Conservation (phyloP, 2,888 invertebrate genomes). For the Drosophila vallismaia region DNA sequence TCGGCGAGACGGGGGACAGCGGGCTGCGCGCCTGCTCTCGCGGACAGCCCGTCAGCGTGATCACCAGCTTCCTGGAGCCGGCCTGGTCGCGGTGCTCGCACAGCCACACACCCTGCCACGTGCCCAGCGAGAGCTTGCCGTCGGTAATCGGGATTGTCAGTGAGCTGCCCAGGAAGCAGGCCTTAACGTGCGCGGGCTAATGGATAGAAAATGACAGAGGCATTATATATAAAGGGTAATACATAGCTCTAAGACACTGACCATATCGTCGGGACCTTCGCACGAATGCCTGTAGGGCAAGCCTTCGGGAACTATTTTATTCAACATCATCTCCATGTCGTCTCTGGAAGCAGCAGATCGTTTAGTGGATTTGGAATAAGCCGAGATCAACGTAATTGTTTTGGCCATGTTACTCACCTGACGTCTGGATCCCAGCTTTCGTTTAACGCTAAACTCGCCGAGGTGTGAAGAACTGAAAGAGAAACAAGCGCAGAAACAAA, state of each 20-base stretch:
- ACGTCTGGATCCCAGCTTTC: conserved; percentile 99
- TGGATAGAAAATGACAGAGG: neutral
- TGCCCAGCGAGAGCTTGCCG: conserved; percentile 96
- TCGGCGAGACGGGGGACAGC: conserved; percentile 92
- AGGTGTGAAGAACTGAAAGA: conserved; percentile 95
- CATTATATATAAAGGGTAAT: neutral
- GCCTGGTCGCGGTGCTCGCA: conserved; percentile 99
- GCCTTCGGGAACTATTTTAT: conserved; percentile 99
- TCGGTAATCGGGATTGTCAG: conserved; percentile 98
- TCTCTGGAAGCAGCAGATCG: conserved; percentile 86
- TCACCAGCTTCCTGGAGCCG: conserved; percentile 94
- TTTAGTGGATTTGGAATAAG: neutral
- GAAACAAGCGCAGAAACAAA: conserved; percentile 74
- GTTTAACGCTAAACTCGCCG: conserved; percentile 97
- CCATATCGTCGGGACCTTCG: conserved; percentile 99
- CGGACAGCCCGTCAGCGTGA: conserved; percentile 95
- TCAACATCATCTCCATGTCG: conserved; percentile 99
- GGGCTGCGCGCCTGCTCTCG: conserved; percentile 94
- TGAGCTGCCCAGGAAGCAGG: conserved; percentile 97
- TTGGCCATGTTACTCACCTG: conserved; percentile 83
- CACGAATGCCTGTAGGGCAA: conserved; percentile 97
- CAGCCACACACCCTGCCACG: conserved; percentile 99
- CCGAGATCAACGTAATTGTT: neutral
- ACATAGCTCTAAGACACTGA: conserved; percentile 83
- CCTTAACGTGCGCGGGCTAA: conserved; percentile 98